These are phyloP conservation scores for Glyphotaelius pellucidus DNA, from an alignment of 2,888 invertebrate genomes.

Conservation along the genomic window DNA sequence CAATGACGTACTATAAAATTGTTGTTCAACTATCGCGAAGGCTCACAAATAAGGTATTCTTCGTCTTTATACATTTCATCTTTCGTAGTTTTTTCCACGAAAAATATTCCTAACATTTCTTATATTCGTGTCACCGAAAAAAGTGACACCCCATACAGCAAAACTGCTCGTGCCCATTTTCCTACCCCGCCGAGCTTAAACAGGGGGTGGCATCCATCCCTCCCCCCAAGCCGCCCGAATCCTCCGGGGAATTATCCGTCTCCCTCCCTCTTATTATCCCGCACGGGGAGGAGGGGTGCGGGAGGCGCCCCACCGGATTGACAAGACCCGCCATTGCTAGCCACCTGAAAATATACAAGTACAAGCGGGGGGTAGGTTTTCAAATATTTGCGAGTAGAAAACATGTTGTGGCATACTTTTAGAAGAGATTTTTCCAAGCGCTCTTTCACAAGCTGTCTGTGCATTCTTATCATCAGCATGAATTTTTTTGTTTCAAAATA, in stretches of 20 bases:
- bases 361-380: not conserved
- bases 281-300: not conserved
- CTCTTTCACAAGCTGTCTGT: not conserved
- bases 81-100: not conserved
- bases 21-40: not conserved
- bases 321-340: conserved; percentile 42
- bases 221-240: not conserved
- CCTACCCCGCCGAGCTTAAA: conserved; percentile 21
- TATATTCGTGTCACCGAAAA: not conserved
- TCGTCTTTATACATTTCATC: not conserved
- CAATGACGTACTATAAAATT: not conserved
- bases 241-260: conserved; percentile 34
- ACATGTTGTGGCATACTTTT: conserved; percentile 25
- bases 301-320: conserved; percentile 39
- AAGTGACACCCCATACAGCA: conserved; percentile 8
- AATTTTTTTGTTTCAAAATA: too few species aligned
- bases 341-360: conserved; percentile 38
- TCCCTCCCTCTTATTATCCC: conserved; percentile 43
- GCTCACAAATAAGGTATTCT: too few species aligned
- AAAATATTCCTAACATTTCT: not conserved
- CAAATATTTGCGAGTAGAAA: conserved; percentile 27
- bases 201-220: conserved; percentile 38
- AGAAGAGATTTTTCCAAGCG: not conserved
- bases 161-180: conserved; percentile 10
- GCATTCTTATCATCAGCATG: too few species aligned